phyloP scores from a whole-genome alignment of 2,888 invertebrate species.

The Caenorhabditis sp. region DNA sequence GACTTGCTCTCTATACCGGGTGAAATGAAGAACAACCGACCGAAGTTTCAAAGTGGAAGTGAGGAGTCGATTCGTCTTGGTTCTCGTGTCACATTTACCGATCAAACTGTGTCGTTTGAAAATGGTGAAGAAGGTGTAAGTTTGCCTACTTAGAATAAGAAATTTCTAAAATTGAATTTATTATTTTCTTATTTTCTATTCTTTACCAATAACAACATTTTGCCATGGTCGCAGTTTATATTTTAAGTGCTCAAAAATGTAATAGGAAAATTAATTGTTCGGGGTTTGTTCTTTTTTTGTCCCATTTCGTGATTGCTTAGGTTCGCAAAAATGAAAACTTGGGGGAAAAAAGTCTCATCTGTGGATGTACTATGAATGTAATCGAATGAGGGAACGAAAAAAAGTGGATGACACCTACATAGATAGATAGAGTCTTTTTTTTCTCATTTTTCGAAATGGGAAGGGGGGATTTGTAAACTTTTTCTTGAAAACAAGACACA shows the following conservation, averaged over 20 bases:
- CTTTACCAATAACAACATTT: no score
- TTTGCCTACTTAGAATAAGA: no score
- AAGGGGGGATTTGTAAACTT: background rate
- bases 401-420: background rate
- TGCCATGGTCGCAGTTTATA: no score
- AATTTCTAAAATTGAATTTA: no score
- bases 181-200: no score
- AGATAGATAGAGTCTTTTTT: background rate
- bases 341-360: background rate
- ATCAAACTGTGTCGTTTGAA: conserved; percentile 50
- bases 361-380: conserved; percentile 1
- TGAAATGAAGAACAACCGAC: background rate
- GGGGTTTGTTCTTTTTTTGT: background rate
- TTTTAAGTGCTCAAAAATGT: background rate
- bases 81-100: conserved; percentile 54
- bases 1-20: background rate
- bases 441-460: background rate
- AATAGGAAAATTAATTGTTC: background rate
- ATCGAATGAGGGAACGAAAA: background rate
- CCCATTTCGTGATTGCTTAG: background rate
- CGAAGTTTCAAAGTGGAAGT: conserved; percentile 10
- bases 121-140: conserved; percentile 13
- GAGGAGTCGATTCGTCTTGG: conserved; percentile 43
- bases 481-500: background rate
- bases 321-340: background rate